phyloP scores from a whole-genome alignment of 2,888 invertebrate genomes.

The Drosophila conformis region DNA sequence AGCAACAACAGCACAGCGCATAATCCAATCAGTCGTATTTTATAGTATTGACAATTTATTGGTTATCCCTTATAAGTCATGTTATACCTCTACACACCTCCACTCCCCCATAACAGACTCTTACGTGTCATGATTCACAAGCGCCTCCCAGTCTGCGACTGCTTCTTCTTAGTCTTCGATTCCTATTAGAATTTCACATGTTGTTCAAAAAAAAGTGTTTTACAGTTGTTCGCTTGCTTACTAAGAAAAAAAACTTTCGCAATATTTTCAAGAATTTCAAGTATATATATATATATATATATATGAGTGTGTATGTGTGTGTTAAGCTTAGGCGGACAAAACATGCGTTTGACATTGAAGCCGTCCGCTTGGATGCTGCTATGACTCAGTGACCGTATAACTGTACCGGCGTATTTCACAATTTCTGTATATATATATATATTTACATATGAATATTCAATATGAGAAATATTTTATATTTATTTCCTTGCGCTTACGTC shows the following conservation, averaged over 20 bases:
- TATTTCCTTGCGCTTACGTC: slow-evolving; percentile 53
- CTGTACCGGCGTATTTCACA: slow-evolving; percentile 13
- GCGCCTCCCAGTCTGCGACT: slow-evolving; percentile 15
- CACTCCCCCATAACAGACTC: neutral
- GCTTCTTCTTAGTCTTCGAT: slow-evolving; percentile 1
- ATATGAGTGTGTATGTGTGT: too few species aligned
- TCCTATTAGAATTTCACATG: slow-evolving; percentile 19
- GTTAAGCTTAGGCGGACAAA: neutral
- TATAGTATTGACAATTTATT: slow-evolving; percentile 13
- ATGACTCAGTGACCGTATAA: slow-evolving; percentile 6
- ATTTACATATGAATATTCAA: neutral
- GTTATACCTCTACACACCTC: neutral
- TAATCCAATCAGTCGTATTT: slow-evolving; percentile 39
- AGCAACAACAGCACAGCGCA: slow-evolving; percentile 28
- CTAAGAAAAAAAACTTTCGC: neutral
- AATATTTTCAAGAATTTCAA: neutral
- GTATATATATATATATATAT: neutral
- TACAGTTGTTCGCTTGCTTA: slow-evolving; percentile 9
- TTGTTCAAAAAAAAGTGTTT: neutral
- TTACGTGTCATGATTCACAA: slow-evolving; percentile 39
- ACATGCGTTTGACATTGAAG: slow-evolving; percentile 7
- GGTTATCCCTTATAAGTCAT: slow-evolving; percentile 17
- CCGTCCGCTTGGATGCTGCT: slow-evolving; percentile 24
- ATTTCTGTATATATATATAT: neutral
- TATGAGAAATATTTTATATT: slow-evolving; percentile 24